Evolutionary conservation across 2,797 vertebrate species (phyloP), one percentile per base, ranked within the genome.

Genomic region (Sarcophilus harrisii): DNA sequence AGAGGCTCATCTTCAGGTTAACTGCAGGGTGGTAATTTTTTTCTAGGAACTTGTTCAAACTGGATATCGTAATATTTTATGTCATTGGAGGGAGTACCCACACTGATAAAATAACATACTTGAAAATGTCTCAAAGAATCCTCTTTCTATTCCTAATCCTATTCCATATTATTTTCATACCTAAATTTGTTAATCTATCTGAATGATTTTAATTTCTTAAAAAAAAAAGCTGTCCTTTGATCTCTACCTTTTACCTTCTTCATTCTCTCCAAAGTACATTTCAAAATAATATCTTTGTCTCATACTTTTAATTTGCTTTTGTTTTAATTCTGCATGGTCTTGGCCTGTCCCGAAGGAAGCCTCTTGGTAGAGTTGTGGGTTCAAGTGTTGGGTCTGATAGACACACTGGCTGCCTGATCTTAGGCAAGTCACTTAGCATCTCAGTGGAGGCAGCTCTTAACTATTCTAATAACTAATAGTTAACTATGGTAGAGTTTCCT

Each of bases 141-240:
- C 8, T 45, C 2, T 81, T 73, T 30, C 16, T 57, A 57, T 57
- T 97, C 93, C n/a, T 96, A 95, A 96, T 96, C 5, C 32, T 96
- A 45, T 91, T 97, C 94, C n/a, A 96, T 93, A 95, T 96, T 81
- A 92, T 96, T 92, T 92, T 90, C 96, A 97, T 94, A 92, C 60
- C 96, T 95, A 97, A 91, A 91, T 59, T 60, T 93, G 24, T 91
- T 94, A 89, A 92, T 92, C 93, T 97, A n/a, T 96, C 24, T 96
- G 30, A 92, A 66, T 95, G 57, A 54, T 57, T 95, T 11, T 60
- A 93, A 60, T 93, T 96, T 92, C 94, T 57, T 90, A 57, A 91
- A 52, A 52, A 52, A 55, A 54, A 54, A 54, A 55, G 9, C 21
- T 95, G 95, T 27, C 58, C 92, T 95, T 97, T 95, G 93, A 60